Base-by-base conservation (phyloP, 2,797 vertebrate genomes). In the Morus bassanus region DNA sequence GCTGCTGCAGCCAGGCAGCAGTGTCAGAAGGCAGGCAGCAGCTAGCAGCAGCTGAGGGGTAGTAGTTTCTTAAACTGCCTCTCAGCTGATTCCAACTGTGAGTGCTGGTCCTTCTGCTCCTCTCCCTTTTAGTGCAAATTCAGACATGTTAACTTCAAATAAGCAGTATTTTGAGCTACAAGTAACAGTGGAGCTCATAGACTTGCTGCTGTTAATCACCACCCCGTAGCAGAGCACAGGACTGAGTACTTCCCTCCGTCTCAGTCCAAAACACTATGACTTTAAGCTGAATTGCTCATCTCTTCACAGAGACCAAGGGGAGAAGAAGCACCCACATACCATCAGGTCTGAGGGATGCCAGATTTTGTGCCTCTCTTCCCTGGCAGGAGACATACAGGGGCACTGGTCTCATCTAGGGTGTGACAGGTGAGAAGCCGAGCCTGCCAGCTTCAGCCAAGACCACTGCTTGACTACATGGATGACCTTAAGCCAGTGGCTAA, bases 271-370 rank as follows among this genome's bases (percentile, higher is more conserved):
- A 6, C 18, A 23, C 8, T 21, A 6, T 1, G 7, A n/a, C 15
- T 73, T 86, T 18, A 51, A 27, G 15, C 1, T 51, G 50, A 85
- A 48, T 28, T 73, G 13, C 21, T 88, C 1, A 6, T 53, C 63
- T 73, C 15, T 53, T 67, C 33, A 27, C 11, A 48, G 51, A 53
- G 16, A 18, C 6, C 0, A 39, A 65, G 17, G 25, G 12, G 16
- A 51, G n/a, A 43, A 43, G 27, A 8, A 94, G 4, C 10, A 9
- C 8, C 33, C 14, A 17, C 11, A 17, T 30, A 24, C 9, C 16
- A 5, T 10, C 0, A 0, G 6, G 8, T 39, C 13, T 87, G 74
- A 89, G 53, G 6, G 2, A 2, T 17, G 10, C 3, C 53, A 25
- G 24, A 4, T 74, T 59, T 56, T 33, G 7, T 24, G 22, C 6